Percentiles rank a stretch among this genome's conserved stretches.
Conservation (phyloP, 1,140 invertebrate genomes). For the Pseudomyrmex sp. region DNA sequence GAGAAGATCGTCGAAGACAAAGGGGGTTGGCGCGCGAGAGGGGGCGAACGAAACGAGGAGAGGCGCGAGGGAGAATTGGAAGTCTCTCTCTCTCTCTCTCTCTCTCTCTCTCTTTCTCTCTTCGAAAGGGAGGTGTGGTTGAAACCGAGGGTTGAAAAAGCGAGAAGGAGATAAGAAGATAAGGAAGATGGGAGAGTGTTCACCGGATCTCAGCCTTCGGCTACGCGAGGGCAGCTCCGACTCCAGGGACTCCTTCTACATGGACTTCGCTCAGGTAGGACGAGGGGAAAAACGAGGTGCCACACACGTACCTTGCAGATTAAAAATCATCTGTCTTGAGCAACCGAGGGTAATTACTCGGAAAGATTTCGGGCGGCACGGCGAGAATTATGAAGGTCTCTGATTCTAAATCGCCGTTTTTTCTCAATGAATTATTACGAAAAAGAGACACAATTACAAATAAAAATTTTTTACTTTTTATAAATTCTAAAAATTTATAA, state of each 20-base stretch:
- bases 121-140: constrained; percentile 15
- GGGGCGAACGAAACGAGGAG: constrained; percentile 56
- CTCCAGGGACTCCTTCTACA: constrained; percentile 94
- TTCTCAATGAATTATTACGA: not conserved
- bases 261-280: constrained; percentile 91
- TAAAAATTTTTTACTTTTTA: not conserved
- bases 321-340: constrained; percentile 54
- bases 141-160: constrained; percentile 28
- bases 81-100: not conserved
- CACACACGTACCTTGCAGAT: constrained; percentile 28
- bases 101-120: not conserved
- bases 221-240: constrained; percentile 93
- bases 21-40: constrained; percentile 70
- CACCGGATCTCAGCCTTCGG: constrained; percentile 93
- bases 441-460: not conserved
- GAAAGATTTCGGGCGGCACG: constrained; percentile 27
- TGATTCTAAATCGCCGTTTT: not conserved
- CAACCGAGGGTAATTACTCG: constrained; percentile 23
- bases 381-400: constrained; percentile 2
- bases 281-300: not conserved
- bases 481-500: not conserved
- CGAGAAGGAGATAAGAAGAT: constrained; percentile 67
- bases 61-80: constrained; percentile 40
- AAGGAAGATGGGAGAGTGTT: constrained; percentile 90
- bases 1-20: constrained; percentile 75